These are phyloP conservation scores for Lypha dubia DNA, from an alignment of 2,888 invertebrate species.

Conservation along the genomic window DNA sequence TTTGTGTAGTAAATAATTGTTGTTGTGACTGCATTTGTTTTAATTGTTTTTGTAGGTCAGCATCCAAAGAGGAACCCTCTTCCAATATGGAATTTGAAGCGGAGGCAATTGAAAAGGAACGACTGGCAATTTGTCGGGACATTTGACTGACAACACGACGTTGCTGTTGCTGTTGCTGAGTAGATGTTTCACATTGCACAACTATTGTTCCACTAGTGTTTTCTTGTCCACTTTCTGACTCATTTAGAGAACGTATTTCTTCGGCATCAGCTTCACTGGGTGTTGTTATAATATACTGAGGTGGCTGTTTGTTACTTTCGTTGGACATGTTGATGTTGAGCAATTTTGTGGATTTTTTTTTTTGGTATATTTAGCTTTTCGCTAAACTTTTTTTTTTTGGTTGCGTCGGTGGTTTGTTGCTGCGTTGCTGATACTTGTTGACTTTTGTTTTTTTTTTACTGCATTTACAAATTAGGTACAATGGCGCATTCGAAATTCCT, in stretches of 20 bases:
- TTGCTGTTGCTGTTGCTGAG: constrained; percentile 66
- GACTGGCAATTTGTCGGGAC: constrained; percentile 77
- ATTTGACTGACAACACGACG: constrained; percentile 74
- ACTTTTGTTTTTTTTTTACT: not conserved
- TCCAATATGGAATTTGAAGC: constrained; percentile 66
- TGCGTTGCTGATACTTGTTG: constrained; percentile 11
- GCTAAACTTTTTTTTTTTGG: not conserved
- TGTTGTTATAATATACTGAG: constrained; percentile 82
- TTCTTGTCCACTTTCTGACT: constrained; percentile 71
- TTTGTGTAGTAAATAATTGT: constrained; percentile 69
- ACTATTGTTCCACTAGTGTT: constrained; percentile 31
- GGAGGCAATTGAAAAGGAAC: constrained; percentile 76
- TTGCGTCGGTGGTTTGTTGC: constrained; percentile 38
- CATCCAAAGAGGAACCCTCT: constrained; percentile 64
- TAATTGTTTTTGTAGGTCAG: constrained; percentile 70
- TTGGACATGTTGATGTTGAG: constrained; percentile 68
- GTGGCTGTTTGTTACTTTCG: constrained; percentile 76
- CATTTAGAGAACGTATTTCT: constrained; percentile 77
- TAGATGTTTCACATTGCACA: constrained; percentile 51
- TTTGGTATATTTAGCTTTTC: not conserved
- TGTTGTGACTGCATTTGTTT: constrained; percentile 67
- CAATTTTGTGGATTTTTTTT: constrained; percentile 18
- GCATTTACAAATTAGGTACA: constrained; percentile 33
- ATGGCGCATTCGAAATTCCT: constrained; percentile 5
- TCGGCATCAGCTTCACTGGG: constrained; percentile 82